Conservation (phyloP, 2,888 invertebrate genomes). For the Cantharis lateralis region DNA sequence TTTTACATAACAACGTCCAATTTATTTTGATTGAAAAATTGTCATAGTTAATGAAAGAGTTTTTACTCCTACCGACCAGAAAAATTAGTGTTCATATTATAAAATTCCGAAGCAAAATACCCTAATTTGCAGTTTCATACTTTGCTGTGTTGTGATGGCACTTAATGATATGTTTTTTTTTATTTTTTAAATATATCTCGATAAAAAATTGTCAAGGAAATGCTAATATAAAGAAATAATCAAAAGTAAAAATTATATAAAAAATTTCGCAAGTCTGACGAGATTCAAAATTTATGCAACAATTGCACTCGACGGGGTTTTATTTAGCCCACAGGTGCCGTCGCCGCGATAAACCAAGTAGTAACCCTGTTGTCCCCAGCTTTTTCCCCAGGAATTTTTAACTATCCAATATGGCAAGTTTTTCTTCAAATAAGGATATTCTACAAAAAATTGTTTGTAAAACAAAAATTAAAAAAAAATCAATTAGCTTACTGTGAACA, state of each 20-base stretch:
- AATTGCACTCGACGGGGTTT: slow-evolving; percentile 87
- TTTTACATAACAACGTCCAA: not conserved
- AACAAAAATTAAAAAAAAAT: not conserved
- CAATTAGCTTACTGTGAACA: slow-evolving; percentile 64
- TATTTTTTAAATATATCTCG: not conserved
- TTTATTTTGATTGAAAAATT: not conserved
- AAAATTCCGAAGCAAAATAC: not conserved
- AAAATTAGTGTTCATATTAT: not conserved
- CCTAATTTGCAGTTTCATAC: not conserved
- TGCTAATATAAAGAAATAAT: not conserved
- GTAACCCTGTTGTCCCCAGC: slow-evolving; percentile 95
- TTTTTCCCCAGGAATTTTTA: slow-evolving; percentile 92
- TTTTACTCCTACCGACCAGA: not conserved
- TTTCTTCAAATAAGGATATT: slow-evolving; percentile 80
- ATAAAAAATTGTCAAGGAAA: not conserved
- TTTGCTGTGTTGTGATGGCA: not conserved
- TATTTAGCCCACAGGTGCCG: slow-evolving; percentile 92
- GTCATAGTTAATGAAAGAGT: not conserved
- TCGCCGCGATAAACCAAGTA: slow-evolving; percentile 93
- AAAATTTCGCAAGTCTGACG: not conserved
- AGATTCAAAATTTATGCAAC: slow-evolving; percentile 49
- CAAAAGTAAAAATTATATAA: not conserved
- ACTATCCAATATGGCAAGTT: slow-evolving; percentile 88
- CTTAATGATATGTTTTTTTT: not conserved
- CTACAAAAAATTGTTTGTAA: slow-evolving; percentile 53